A percentile compares a stretch with the other conserved stretches of the same genome.
These are phyloP conservation scores for Scelioninae gen. 1 DNA, from an alignment of 2,888 invertebrate species.

Conservation along the genomic window DNA sequence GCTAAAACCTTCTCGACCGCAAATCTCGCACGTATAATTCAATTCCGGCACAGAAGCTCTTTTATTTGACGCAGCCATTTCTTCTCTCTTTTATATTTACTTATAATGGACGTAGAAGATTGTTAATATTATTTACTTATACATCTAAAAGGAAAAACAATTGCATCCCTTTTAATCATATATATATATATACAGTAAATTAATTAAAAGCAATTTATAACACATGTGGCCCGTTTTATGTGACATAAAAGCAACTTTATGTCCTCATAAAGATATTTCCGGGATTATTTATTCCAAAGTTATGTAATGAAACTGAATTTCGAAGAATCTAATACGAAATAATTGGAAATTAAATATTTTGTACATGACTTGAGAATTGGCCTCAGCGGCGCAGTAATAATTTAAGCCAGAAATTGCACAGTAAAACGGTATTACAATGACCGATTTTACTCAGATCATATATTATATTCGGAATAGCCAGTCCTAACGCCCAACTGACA, in stretches of 20 bases:
- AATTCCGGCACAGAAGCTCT: slow-evolving; percentile 84
- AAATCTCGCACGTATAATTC: slow-evolving; percentile 91
- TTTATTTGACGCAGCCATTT: slow-evolving; percentile 85
- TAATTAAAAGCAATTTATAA: slow-evolving; percentile 4
- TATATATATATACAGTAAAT: slow-evolving; percentile 4
- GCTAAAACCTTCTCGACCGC: slow-evolving; percentile 91
- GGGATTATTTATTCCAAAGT: no score
- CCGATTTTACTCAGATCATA: background rate
- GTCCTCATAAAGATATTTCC: no score
- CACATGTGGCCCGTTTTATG: no score
- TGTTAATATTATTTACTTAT: slow-evolving; percentile 18
- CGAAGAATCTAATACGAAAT: no score
- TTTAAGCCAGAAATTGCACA: background rate
- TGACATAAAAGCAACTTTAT: no score
- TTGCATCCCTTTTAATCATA: no score
- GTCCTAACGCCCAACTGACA: background rate
- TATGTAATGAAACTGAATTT: no score
- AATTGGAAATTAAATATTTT: background rate
- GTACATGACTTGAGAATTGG: background rate
- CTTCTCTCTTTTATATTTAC: no score
- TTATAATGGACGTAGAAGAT: no score
- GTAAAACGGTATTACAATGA: background rate
- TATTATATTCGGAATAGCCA: slow-evolving; percentile 3
- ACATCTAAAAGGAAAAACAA: no score
- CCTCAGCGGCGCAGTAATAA: background rate